These are phyloP conservation scores for Aphelinus atriplicis DNA, from an alignment of 1,140 invertebrate genomes.

Conservation along the genomic window DNA sequence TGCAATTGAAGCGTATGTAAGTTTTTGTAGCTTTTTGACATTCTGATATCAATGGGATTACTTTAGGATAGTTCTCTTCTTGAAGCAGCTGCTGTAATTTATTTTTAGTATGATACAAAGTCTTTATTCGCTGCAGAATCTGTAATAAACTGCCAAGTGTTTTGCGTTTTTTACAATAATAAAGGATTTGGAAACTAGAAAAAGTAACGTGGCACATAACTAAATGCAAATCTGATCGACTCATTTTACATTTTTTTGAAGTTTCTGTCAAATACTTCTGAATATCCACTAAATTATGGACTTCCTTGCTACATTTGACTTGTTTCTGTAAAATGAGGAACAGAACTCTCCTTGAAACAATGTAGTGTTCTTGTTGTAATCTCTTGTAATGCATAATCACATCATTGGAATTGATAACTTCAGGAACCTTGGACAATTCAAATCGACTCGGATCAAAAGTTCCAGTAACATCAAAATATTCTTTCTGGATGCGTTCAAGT, in stretches of 20 bases:
- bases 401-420: slow-evolving; percentile 71
- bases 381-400: slow-evolving; percentile 75
- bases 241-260: slow-evolving; percentile 75
- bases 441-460: slow-evolving; percentile 75
- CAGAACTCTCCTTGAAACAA: slow-evolving; percentile 90
- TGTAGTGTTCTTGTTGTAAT: slow-evolving; percentile 79
- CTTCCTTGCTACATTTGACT: slow-evolving; percentile 83
- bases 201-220: slow-evolving; percentile 85
- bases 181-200: slow-evolving; percentile 85
- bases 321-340: slow-evolving; percentile 92
- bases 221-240: slow-evolving; percentile 76
- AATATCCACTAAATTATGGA: slow-evolving; percentile 82
- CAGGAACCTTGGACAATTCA: slow-evolving; percentile 77
- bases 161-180: slow-evolving; percentile 87
- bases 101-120: slow-evolving; percentile 86
- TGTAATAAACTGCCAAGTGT: slow-evolving; percentile 80
- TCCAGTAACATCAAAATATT: slow-evolving; percentile 72
- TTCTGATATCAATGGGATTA: slow-evolving; percentile 87
- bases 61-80: slow-evolving; percentile 88
- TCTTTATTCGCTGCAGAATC: slow-evolving; percentile 84
- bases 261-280: slow-evolving; percentile 78
- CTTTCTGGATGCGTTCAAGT: slow-evolving; percentile 75
- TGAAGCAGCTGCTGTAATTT: slow-evolving; percentile 82
- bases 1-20: slow-evolving; percentile 86
- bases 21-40: slow-evolving; percentile 85